Conservation (phyloP, 2,797 vertebrate genomes). For the Mormyrus hasselquistii region DNA sequence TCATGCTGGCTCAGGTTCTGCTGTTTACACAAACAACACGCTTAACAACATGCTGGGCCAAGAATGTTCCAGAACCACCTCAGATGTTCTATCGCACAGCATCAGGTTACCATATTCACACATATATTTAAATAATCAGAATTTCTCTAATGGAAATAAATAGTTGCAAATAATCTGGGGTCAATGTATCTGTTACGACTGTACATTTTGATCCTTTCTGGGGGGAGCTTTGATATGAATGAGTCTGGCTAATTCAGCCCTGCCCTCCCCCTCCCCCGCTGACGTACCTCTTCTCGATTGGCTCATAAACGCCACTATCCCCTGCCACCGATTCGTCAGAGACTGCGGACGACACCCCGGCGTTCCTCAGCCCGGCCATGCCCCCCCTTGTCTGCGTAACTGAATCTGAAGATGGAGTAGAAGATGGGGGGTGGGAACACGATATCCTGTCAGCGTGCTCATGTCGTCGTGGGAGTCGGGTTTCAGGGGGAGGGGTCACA, state of each 20-base stretch:
- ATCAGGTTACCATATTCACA: neutral
- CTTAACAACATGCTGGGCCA: neutral
- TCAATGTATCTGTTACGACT: neutral
- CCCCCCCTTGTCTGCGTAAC: slow-evolving; percentile 46
- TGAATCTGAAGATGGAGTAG: slow-evolving; percentile 37
- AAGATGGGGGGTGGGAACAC: slow-evolving; percentile 27
- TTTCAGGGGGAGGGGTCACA: slow-evolving; percentile 13
- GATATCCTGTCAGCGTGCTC: slow-evolving; percentile 28
- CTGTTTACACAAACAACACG: neutral
- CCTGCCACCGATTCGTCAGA: slow-evolving; percentile 94
- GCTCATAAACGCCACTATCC: slow-evolving; percentile 91
- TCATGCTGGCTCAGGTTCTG: neutral
- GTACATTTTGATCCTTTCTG: neutral
- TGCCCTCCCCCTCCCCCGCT: neutral
- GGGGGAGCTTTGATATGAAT: neutral
- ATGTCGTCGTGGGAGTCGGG: slow-evolving; percentile 21
- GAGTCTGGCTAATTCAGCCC: neutral
- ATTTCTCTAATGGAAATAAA: neutral
- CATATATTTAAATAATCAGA: neutral
- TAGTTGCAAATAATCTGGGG: neutral
- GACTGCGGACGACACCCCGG: slow-evolving; percentile 83
- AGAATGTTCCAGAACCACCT: neutral
- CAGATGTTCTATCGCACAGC: neutral
- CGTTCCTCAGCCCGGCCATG: slow-evolving; percentile 63
- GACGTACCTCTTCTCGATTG: slow-evolving; percentile 76